Percentiles rank a stretch among this genome's conserved stretches.
phyloP scores from a whole-genome alignment of 2,888 invertebrate genomes.

The Hylaea fasciaria region DNA sequence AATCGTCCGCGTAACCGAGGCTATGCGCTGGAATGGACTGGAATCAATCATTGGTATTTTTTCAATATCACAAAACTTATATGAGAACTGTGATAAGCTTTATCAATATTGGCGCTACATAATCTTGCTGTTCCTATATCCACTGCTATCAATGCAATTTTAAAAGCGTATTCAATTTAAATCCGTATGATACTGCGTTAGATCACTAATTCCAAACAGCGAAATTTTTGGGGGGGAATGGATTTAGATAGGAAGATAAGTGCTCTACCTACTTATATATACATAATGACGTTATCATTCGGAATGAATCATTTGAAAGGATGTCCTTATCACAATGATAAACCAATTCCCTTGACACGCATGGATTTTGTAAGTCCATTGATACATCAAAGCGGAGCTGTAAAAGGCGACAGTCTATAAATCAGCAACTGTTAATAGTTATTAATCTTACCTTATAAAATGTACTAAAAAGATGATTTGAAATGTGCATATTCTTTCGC shows the following conservation, averaged over 20 bases:
- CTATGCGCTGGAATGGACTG: no score
- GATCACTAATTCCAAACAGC: conserved; percentile 1
- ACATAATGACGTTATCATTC: neutral
- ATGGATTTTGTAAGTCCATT: neutral
- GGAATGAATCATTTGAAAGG: conserved; percentile 10
- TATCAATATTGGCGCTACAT: conserved; percentile 16
- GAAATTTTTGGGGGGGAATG: neutral
- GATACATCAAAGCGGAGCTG: conserved; percentile 15
- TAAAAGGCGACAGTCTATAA: conserved; percentile 1
- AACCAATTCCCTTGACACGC: conserved; percentile 12
- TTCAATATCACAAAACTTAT: conserved; percentile 1
- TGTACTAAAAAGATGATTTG: no score
- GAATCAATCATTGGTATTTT: neutral
- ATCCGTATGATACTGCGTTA: neutral
- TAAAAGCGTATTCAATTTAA: conserved; percentile 2
- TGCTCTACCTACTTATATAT: neutral
- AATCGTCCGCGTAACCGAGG: no score
- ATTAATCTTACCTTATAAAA: no score
- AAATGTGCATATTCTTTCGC: no score
- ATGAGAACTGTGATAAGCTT: conserved; percentile 9
- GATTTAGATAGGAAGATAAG: neutral
- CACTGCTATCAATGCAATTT: conserved; percentile 13
- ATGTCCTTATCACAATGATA: conserved; percentile 21
- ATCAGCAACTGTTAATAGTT: neutral
- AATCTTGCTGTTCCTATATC: conserved; percentile 14